phyloP scores from a whole-genome alignment of 2,113 vertebrate species.

The Mustela nigripes region DNA sequence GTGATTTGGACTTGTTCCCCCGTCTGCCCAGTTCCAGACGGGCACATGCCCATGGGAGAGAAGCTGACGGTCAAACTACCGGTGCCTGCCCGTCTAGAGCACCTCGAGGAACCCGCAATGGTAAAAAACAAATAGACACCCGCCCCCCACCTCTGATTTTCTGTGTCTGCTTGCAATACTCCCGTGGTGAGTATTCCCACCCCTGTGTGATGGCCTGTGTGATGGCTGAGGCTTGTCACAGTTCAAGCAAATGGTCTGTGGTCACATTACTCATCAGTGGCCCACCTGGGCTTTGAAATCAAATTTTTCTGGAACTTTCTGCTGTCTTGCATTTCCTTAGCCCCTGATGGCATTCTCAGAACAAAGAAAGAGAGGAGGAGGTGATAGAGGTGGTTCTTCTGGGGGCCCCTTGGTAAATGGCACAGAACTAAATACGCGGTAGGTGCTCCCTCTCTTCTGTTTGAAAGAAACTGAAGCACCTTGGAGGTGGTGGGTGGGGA shows the following conservation, averaged over 20 bases:
- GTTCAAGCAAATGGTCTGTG: neutral
- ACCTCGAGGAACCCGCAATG: neutral
- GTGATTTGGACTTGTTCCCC: neutral
- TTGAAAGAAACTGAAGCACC: neutral
- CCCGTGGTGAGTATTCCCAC: neutral
- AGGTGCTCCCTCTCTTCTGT: neutral
- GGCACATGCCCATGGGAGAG: rapidly evolving
- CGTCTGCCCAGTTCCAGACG: neutral
- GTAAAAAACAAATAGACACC: neutral
- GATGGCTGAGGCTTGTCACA: neutral
- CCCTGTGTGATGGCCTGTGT: rapidly evolving
- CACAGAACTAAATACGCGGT: neutral
- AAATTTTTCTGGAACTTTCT: neutral
- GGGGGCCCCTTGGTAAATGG: too few species aligned
- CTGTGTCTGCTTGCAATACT: rapidly evolving
- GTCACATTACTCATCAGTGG: neutral
- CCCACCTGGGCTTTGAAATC: neutral
- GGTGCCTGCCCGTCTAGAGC: neutral
- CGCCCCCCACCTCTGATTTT: rapidly evolving
- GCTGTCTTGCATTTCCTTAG: neutral
- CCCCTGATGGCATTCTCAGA: neutral
- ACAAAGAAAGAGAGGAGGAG: neutral
- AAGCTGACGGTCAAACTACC: rapidly evolving
- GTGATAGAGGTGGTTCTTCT: neutral
- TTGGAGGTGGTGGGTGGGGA: neutral